Conservation (phyloP, 2,888 invertebrate species). For the Rapana venosa region DNA sequence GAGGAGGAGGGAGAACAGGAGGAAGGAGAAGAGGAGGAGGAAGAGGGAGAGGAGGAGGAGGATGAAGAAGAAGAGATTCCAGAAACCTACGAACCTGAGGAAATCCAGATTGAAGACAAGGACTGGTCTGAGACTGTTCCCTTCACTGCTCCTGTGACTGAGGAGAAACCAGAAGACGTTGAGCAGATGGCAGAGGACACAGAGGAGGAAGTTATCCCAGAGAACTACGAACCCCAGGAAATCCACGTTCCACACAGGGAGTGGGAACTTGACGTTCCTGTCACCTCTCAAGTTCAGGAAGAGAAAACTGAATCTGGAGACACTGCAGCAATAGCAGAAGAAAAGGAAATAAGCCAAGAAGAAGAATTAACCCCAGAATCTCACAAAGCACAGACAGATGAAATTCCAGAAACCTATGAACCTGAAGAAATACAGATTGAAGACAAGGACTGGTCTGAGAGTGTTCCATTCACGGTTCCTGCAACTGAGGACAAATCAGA, state of each 20-base stretch:
- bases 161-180: background rate
- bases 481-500: background rate
- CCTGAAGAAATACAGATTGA: background rate
- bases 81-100: constrained; percentile 13
- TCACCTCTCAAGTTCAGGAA: too few relatives aligned
- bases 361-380: background rate
- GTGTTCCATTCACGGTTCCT: background rate
- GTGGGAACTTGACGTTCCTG: background rate
- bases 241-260: background rate
- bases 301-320: too few relatives aligned
- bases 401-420: background rate
- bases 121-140: constrained; percentile 6
- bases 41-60: too few relatives aligned
- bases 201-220: background rate
- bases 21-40: background rate
- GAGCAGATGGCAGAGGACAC: background rate
- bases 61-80: background rate
- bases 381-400: background rate
- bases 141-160: background rate
- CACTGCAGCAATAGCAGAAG: background rate
- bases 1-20: background rate
- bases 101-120: background rate
- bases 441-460: constrained; percentile 9
- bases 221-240: background rate
- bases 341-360: background rate